Conservation (phyloP, 2,797 vertebrate genomes). For the Xiphophorus birchmanni region DNA sequence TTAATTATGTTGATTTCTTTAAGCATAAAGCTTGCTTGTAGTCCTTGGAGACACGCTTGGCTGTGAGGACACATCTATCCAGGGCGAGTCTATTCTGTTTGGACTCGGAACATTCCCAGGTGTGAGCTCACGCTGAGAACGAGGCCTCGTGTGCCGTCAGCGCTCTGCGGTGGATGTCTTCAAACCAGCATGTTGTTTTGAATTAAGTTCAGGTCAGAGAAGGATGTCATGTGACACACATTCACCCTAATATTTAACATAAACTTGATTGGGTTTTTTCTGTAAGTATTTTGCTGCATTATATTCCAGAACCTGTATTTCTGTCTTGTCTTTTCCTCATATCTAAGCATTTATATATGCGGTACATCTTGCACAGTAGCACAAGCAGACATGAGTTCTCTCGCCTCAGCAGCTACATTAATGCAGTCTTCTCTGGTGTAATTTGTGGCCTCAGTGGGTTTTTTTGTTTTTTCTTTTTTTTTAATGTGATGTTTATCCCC, state of each 20-base stretch:
- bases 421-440: conserved; percentile 72
- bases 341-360: background rate
- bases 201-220: conserved; percentile 13
- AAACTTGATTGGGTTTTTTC: background rate
- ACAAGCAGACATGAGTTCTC: conserved; percentile 41
- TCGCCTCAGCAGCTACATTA: conserved; percentile 75
- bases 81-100: conserved; percentile 62
- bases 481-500: conserved; percentile 77
- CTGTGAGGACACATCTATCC: conserved; percentile 63
- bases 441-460: conserved; percentile 77
- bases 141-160: conserved; percentile 38
- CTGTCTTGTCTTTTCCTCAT: background rate
- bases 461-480: conserved; percentile 50
- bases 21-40: conserved; percentile 51
- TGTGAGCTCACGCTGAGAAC: conserved; percentile 60
- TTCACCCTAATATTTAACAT: background rate
- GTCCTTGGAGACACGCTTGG: conserved; percentile 25
- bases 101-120: conserved; percentile 65
- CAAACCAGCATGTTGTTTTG: conserved; percentile 58
- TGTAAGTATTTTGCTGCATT: background rate
- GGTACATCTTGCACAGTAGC: conserved; percentile 19
- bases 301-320: background rate
- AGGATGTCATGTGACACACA: background rate
- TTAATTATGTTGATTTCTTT: conserved; percentile 6
- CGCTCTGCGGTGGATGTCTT: conserved; percentile 37